A percentile compares a stretch with the other conserved stretches of the same genome.
Conservation (phyloP, 2,797 vertebrate species). For the Gastrophryne carolinensis region DNA sequence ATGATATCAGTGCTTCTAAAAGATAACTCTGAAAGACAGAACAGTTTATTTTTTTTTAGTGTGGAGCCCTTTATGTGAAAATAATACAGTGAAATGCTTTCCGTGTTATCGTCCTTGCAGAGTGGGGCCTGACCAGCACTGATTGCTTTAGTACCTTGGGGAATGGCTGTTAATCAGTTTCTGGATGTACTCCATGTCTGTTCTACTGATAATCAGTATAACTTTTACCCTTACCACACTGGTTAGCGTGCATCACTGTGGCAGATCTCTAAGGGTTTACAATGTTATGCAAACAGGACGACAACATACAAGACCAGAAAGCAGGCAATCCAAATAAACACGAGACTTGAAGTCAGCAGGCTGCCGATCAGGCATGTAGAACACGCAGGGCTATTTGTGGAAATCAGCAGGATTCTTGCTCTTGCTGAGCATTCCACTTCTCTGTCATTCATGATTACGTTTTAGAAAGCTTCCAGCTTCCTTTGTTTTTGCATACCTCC, state of each 20-base stretch:
- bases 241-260: background rate
- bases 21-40: constrained; percentile 80
- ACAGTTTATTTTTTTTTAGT: constrained; percentile 40
- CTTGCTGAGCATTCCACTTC: too few relatives aligned
- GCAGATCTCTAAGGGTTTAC: background rate
- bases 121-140: constrained; percentile 1
- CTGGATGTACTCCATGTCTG: background rate
- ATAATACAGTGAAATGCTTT: constrained; percentile 19
- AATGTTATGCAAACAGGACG: background rate
- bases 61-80: background rate
- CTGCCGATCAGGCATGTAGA: background rate
- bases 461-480: too few relatives aligned
- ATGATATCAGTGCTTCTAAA: constrained; percentile 89
- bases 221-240: background rate
- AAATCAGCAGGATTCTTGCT: background rate
- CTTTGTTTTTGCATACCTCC: too few relatives aligned
- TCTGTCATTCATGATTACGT: too few relatives aligned
- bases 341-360: background rate
- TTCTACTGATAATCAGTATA: background rate
- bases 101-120: background rate
- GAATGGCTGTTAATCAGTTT: background rate
- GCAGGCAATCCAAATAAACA: background rate
- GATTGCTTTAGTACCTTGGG: background rate
- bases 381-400: background rate
- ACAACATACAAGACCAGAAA: background rate